Percentiles rank a stretch among this genome's conserved stretches.
phyloP scores from a whole-genome alignment of 2,797 vertebrate genomes.

The Myotis vivesi region DNA sequence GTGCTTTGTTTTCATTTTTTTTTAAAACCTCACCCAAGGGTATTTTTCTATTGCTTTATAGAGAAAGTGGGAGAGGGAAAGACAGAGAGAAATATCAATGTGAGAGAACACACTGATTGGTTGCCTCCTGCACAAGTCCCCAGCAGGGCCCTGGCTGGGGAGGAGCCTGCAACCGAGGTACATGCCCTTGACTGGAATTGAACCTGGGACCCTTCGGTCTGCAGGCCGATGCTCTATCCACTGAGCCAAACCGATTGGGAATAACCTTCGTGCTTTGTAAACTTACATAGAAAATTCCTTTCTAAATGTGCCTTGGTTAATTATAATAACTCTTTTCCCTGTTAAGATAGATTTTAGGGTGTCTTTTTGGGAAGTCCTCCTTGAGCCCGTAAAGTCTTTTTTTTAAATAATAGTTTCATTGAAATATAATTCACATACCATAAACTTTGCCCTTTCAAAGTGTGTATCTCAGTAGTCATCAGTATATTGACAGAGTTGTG shows the following conservation, averaged over 20 bases:
- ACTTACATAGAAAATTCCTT: neutral
- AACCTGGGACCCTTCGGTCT: too few species aligned
- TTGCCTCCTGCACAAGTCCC: too few species aligned
- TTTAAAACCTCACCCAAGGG: too few species aligned
- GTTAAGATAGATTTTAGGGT: neutral
- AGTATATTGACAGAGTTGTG: neutral
- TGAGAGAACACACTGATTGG: too few species aligned
- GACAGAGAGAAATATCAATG: too few species aligned
- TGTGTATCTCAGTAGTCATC: neutral
- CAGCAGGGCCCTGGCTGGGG: too few species aligned
- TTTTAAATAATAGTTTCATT: neutral
- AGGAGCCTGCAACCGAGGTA: too few species aligned
- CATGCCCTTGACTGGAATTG: too few species aligned
- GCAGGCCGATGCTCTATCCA: too few species aligned
- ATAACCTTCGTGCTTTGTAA: neutral
- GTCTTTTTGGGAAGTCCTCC: neutral
- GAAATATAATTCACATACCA: neutral
- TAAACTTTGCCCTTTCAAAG: neutral
- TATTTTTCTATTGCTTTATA: too few species aligned
- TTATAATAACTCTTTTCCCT: neutral
- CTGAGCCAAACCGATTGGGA: too few species aligned
- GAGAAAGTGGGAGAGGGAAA: too few species aligned
- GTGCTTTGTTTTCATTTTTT: neutral
- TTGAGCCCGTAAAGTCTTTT: neutral
- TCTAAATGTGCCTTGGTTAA: neutral